phyloP scores from a whole-genome alignment of 2,888 invertebrate genomes.

The Microplitis deprimator region DNA sequence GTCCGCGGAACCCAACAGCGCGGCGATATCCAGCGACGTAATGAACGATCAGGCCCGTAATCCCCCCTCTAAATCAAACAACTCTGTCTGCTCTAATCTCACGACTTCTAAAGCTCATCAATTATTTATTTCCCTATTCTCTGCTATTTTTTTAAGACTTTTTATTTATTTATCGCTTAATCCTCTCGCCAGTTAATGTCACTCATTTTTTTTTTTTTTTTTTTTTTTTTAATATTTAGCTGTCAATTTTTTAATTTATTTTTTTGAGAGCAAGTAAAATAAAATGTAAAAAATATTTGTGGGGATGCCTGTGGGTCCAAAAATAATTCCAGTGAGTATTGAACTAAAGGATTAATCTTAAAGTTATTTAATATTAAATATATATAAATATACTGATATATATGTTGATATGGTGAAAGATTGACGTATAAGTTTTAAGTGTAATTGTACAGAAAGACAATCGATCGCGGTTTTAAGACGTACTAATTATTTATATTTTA shows the following conservation, averaged over 20 bases:
- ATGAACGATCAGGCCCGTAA: conserved; percentile 65
- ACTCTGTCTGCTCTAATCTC: conserved; percentile 7
- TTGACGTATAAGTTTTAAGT: background rate
- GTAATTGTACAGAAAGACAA: background rate
- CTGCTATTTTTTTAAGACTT: conserved; percentile 32
- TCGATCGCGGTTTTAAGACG: background rate
- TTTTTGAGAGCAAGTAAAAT: no score
- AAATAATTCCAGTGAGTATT: background rate
- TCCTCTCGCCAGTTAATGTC: background rate
- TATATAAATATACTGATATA: background rate
- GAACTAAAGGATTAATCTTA: background rate
- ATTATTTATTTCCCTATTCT: background rate
- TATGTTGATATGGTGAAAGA: background rate
- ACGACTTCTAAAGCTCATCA: conserved; percentile 14
- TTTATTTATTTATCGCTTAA: background rate
- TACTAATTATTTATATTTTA: background rate
- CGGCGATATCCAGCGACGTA: conserved; percentile 65
- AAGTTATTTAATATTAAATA: background rate
- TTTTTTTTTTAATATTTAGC: background rate
- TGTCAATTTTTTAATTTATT: background rate
- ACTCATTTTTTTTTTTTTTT: background rate
- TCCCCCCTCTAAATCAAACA: conserved; percentile 56
- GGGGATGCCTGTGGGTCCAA: background rate
- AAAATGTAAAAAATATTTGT: no score
- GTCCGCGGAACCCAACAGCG: conserved; percentile 65